These are phyloP conservation scores for Adelphocoris suturalis DNA, from an alignment of 2,888 invertebrate species.

Conservation along the genomic window DNA sequence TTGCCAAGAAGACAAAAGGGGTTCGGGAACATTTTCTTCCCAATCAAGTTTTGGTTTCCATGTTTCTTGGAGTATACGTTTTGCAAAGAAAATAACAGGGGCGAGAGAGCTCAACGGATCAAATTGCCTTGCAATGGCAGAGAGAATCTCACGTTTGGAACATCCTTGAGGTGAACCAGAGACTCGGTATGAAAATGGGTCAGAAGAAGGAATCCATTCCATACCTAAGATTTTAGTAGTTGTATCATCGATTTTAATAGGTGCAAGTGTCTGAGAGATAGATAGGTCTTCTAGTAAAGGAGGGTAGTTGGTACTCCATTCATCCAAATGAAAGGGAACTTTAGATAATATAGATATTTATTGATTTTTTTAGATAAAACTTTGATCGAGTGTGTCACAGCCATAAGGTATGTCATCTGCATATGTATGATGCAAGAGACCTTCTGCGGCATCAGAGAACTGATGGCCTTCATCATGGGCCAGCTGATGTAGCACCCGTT, in stretches of 20 bases:
- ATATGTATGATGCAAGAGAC: conserved; percentile 74
- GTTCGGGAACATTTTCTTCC: conserved; percentile 13
- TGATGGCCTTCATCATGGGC: conserved; percentile 71
- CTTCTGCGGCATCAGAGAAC: conserved; percentile 72
- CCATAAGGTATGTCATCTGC: conserved; percentile 76
- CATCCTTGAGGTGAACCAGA: background rate
- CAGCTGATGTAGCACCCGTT: conserved; percentile 73
- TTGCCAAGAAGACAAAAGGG: background rate
- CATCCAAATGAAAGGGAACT: conserved; percentile 73
- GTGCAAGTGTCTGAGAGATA: background rate
- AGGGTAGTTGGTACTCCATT: conserved; percentile 73
- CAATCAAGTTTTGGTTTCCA: conserved; percentile 49
- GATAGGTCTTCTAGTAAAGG: background rate
- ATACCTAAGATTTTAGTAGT: conserved; percentile 48
- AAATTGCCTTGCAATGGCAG: conserved; percentile 25
- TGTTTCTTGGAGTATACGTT: conserved; percentile 40
- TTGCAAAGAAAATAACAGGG: conserved; percentile 35
- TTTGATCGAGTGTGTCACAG: conserved; percentile 72
- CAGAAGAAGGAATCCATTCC: conserved; percentile 19
- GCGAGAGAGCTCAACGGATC: conserved; percentile 27
- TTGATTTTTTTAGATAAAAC: conserved; percentile 70
- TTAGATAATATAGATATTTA: conserved; percentile 67
- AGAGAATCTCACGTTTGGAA: conserved; percentile 47
- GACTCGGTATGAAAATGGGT: conserved; percentile 16
- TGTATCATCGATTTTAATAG: background rate